phyloP scores from a whole-genome alignment of 2,797 vertebrate species.

The Coreius guichenoti region DNA sequence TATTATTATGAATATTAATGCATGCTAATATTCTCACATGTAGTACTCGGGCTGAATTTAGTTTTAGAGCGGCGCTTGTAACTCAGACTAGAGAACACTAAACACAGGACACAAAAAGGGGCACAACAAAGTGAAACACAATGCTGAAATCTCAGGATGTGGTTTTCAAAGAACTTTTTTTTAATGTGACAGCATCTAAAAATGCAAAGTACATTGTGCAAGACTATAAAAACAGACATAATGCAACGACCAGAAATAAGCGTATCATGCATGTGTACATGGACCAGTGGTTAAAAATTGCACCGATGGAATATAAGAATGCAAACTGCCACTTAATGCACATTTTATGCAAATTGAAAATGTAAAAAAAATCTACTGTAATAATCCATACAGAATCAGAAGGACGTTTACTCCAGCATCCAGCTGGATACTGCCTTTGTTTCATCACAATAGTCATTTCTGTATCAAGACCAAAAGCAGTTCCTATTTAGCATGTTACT shows the following conservation, averaged over 20 bases:
- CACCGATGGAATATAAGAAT: not conserved
- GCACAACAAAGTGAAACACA: not conserved
- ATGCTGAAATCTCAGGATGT: not conserved
- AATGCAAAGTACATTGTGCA: not conserved
- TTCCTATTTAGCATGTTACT: not conserved
- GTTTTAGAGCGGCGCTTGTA: not conserved
- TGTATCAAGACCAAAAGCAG: not conserved
- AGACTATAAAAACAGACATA: not conserved
- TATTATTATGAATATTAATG: not conserved
- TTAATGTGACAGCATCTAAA: not conserved
- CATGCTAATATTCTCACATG: not conserved
- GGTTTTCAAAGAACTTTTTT: not conserved
- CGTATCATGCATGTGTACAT: not conserved
- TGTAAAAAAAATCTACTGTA: not conserved
- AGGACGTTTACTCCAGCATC: not conserved
- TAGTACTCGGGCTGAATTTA: not conserved
- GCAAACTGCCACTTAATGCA: not conserved
- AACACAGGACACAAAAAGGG: not conserved
- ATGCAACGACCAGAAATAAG: not conserved
- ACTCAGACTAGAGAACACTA: not conserved
- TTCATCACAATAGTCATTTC: not conserved
- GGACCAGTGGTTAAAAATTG: not conserved
- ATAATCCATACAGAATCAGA: not conserved
- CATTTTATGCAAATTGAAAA: not conserved
- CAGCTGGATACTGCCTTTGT: not conserved